Percentiles rank a stretch among this genome's conserved stretches.
phyloP scores from a whole-genome alignment of 2,113 vertebrate species.

The Donacobius atricapilla region DNA sequence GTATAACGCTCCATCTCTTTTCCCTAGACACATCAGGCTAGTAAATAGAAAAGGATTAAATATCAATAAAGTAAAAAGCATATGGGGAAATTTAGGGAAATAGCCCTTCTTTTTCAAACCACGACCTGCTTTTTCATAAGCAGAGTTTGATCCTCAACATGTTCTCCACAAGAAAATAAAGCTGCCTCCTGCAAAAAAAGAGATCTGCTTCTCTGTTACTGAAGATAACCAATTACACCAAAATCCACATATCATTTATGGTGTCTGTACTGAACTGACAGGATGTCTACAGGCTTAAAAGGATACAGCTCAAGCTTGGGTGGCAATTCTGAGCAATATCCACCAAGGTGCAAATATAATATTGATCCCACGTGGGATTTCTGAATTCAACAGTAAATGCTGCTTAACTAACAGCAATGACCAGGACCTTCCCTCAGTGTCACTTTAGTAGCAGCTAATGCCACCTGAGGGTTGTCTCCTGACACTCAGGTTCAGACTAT shows the following conservation, averaged over 20 bases:
- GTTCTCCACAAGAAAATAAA: not conserved
- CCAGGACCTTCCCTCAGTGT: not conserved
- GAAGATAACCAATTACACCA: not conserved
- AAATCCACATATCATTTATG: not conserved
- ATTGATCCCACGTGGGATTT: not conserved
- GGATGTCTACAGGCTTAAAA: not conserved
- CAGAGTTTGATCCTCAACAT: not conserved
- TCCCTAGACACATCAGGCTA: not conserved
- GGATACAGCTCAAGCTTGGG: not conserved
- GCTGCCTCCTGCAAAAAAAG: not conserved
- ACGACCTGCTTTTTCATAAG: not conserved
- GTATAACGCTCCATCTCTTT: not conserved
- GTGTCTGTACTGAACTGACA: not conserved
- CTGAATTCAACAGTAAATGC: not conserved
- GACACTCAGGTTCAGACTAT: not conserved
- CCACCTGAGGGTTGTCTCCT: not conserved
- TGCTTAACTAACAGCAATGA: not conserved
- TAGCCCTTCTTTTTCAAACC: not conserved
- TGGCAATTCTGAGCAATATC: not conserved
- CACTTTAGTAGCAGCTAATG: not conserved
- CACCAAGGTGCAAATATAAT: not conserved
- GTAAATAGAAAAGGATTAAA: not conserved
- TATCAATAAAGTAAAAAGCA: not conserved
- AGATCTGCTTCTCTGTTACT: not conserved
- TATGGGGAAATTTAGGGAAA: not conserved